Percentiles rank a stretch among this genome's conserved stretches.
Conservation (phyloP, 2,113 vertebrate species). For the Isurus oxyrinchus region DNA sequence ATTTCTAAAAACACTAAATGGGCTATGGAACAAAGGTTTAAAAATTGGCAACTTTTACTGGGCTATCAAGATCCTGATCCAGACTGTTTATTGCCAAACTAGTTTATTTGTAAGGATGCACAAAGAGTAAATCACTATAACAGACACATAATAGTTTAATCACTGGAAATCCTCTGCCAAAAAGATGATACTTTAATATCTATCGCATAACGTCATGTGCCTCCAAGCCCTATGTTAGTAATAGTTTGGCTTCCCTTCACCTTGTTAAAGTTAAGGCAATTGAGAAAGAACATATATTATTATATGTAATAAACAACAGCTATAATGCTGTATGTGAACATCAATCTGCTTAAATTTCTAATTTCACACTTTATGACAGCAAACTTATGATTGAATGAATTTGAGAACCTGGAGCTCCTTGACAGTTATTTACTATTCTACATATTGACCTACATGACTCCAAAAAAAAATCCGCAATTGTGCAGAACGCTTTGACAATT, state of each 20-base stretch:
- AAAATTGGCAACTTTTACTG: neutral
- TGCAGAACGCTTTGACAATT: neutral
- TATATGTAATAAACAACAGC: neutral
- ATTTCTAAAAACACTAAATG: neutral
- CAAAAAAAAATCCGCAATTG: neutral
- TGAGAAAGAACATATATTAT: neutral
- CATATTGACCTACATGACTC: neutral
- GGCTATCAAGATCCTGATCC: neutral
- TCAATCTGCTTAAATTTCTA: neutral
- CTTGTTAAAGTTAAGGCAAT: neutral
- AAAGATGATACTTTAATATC: neutral
- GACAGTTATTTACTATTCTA: neutral
- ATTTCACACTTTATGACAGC: neutral
- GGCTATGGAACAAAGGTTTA: neutral
- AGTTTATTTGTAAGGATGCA: neutral
- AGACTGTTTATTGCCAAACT: neutral
- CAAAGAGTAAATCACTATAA: neutral
- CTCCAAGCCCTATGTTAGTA: neutral
- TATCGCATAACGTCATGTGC: neutral
- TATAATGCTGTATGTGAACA: neutral
- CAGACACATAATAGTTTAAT: neutral
- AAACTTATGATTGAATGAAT: neutral
- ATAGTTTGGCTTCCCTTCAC: neutral
- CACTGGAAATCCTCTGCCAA: neutral
- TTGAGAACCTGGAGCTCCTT: neutral